Evolutionary conservation across 2,888 invertebrate genomes (phyloP), one percentile per base, ranked within the genome.

Genomic region (Lithophane leautieri): DNA sequence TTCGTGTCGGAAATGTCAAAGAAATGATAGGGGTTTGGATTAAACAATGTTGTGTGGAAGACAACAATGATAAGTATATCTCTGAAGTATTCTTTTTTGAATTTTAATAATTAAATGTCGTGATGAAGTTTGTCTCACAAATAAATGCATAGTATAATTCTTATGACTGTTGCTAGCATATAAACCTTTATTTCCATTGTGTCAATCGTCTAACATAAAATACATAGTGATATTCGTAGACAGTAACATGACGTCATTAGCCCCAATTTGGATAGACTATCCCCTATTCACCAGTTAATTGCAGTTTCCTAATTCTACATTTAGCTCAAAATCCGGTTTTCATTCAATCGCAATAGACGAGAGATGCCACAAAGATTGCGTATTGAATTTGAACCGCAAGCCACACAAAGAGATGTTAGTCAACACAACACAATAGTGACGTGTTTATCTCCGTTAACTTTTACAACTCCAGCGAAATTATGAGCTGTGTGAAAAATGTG

Each of bases 401-500:
- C 34, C n/a, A 25, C 78, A 71, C 63, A 80, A 69, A 83, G 79
- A 56, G 58, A 65, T 66, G 60, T 40, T 61, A 79, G 68, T 69
- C 61, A 61, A 83, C 68, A 56, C 12, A 71, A 69, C 73, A 81
- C 65, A 83, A 83, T 42, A 58, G 61, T 66, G 56, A 70, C 66
- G 73, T 79, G 81, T 81, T 83, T 83, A 81, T 83, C 81, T 81
- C 44, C 22, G 25, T 73, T 83, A 69, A 81, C 79, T 79, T 82
- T 83, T 79, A 73, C 69, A 79, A 42, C 65, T 80, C 34, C 42
- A 47, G 65, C 14, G n/a, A 61, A 83, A 83, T 83, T 82, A 80
- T 80, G 67, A 82, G 58, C 63, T 25, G 61, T 50, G 67, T 54
- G 71, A 63, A 78, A 80, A 78, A 82, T 71, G 54, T 78, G 52